These are phyloP conservation scores for Uropetala carovei DNA, from an alignment of 2,888 invertebrate genomes.

Conservation along the genomic window DNA sequence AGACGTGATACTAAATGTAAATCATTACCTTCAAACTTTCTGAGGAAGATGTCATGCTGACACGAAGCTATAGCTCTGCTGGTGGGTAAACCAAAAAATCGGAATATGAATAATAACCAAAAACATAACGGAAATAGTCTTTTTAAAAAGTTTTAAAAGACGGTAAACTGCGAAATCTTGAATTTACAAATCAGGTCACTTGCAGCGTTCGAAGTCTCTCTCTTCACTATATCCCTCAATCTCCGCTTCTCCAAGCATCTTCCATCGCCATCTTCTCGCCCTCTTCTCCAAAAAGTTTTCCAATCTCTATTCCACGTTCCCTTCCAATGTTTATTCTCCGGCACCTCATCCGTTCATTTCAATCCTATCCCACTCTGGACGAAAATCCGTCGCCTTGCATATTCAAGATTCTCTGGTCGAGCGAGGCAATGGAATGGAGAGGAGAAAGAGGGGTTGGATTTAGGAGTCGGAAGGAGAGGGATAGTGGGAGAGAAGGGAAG, in stretches of 20 bases:
- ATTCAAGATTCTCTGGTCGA: slow-evolving; percentile 42
- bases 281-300: slow-evolving; percentile 49
- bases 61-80: no score
- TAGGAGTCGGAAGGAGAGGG: neutral
- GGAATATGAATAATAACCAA: no score
- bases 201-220: neutral
- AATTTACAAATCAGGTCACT: neutral
- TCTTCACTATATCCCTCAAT: neutral
- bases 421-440: neutral
- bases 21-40: no score
- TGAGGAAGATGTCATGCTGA: no score
- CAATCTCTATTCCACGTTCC: slow-evolving; percentile 48
- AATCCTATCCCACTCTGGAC: slow-evolving; percentile 47
- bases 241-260: slow-evolving; percentile 13
- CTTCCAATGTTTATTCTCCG: slow-evolving; percentile 54
- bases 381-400: slow-evolving; percentile 59
- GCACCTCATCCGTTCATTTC: slow-evolving; percentile 57
- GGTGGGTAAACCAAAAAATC: no score
- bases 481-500: neutral
- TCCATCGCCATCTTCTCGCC: slow-evolving; percentile 37
- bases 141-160: no score
- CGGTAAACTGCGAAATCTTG: no score
- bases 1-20: no score
- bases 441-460: neutral
- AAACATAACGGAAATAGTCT: no score